Conservation (phyloP, 2,888 invertebrate species). For the Anodontia alba region DNA sequence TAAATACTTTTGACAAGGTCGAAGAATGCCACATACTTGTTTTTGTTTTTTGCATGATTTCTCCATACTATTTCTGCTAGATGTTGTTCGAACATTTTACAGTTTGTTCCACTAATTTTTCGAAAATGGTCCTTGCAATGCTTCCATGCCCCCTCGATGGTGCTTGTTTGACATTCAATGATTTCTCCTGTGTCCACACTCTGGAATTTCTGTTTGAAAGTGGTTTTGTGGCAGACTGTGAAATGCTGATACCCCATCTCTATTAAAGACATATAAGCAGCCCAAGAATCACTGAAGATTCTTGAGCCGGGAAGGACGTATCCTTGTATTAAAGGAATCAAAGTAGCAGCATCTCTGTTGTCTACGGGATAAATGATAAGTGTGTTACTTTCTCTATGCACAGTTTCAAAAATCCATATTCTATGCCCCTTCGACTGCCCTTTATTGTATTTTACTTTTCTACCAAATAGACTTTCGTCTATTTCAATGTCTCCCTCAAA, state of each 20-base stretch:
- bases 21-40: too few species aligned
- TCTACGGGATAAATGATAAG: slow-evolving; percentile 17
- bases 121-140: neutral
- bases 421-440: too few species aligned
- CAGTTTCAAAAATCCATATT: slow-evolving; percentile 17
- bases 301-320: neutral
- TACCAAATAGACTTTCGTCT: too few species aligned
- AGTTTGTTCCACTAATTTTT: neutral
- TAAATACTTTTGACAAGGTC: too few species aligned
- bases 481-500: too few species aligned
- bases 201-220: neutral
- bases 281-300: neutral
- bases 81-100: neutral
- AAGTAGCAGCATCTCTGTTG: neutral
- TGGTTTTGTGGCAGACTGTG: neutral
- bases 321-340: slow-evolving; percentile 11
- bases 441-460: too few species aligned
- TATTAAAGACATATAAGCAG: neutral
- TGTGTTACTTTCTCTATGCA: neutral
- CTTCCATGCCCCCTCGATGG: neutral
- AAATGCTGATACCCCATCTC: neutral
- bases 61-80: slow-evolving; percentile 1
- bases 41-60: too few species aligned
- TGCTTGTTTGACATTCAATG: neutral
- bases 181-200: neutral